These are phyloP conservation scores for Drosophila pseudotalamancana DNA, from an alignment of 2,888 invertebrate genomes.

Conservation along the genomic window DNA sequence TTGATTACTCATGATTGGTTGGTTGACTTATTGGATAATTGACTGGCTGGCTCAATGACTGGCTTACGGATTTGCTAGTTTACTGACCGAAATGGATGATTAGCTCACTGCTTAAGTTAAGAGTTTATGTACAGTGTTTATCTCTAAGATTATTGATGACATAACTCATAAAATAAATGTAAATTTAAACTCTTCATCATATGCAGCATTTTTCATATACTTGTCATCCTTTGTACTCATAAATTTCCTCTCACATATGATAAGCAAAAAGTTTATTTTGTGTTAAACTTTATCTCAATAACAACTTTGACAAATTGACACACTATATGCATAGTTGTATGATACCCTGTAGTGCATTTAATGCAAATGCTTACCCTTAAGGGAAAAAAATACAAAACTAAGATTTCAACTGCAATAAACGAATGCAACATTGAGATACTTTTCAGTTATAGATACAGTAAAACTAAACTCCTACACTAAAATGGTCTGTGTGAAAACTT, in stretches of 20 bases:
- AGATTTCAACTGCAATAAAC: slow-evolving; percentile 47
- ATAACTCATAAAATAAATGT: too few relatives aligned
- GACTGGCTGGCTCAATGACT: not conserved
- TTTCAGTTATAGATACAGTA: slow-evolving; percentile 27
- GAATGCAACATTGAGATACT: slow-evolving; percentile 58
- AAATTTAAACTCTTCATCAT: too few relatives aligned
- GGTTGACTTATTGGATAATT: too few relatives aligned
- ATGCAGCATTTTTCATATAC: too few relatives aligned
- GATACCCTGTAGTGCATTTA: not conserved
- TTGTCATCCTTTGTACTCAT: too few relatives aligned
- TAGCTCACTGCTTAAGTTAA: too few relatives aligned
- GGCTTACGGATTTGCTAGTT: not conserved
- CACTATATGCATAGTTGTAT: not conserved
- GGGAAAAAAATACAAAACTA: slow-evolving; percentile 16
- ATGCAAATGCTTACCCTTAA: not conserved
- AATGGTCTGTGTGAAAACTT: slow-evolving; percentile 36
- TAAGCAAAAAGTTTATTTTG: too few relatives aligned
- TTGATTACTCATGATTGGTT: too few relatives aligned
- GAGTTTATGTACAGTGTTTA: too few relatives aligned
- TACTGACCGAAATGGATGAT: not conserved
- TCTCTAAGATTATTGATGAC: too few relatives aligned
- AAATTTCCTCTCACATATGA: too few relatives aligned
- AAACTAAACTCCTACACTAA: slow-evolving; percentile 31
- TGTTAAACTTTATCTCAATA: not conserved
- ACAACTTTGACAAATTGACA: not conserved